Conservation (phyloP, 2,888 invertebrate genomes). For the Liopterus haemorrhoidalis region DNA sequence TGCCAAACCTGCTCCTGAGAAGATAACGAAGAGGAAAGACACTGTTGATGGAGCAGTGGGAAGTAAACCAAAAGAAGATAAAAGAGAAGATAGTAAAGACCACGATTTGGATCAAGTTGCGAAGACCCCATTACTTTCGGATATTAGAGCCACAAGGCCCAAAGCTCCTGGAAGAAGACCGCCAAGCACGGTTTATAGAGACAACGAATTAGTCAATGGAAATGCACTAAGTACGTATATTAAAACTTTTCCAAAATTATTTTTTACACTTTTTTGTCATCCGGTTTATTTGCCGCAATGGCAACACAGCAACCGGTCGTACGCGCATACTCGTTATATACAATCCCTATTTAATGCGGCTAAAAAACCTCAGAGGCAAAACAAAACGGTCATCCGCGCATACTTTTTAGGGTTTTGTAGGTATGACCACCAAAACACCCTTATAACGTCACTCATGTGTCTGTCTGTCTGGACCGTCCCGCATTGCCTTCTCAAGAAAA, state of each 20-base stretch:
- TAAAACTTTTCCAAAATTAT: background rate
- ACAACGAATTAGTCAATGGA: conserved; percentile 39
- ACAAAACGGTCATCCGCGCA: too few relatives aligned
- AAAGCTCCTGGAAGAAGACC: conserved; percentile 61
- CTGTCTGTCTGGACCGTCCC: too few relatives aligned
- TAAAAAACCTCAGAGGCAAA: too few relatives aligned
- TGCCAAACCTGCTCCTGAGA: too few relatives aligned
- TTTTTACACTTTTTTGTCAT: background rate
- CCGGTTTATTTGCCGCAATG: background rate
- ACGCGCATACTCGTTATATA: too few relatives aligned
- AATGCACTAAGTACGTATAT: conserved; percentile 25
- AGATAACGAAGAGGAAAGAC: conserved; percentile 50
- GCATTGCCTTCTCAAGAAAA: too few relatives aligned
- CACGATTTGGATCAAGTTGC: conserved; percentile 62
- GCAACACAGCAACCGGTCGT: conserved; percentile 5
- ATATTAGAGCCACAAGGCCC: conserved; percentile 61
- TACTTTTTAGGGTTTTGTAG: too few relatives aligned
- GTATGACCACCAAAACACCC: too few relatives aligned
- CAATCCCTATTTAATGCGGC: too few relatives aligned
- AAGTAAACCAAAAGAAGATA: conserved; percentile 41
- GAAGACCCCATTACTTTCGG: conserved; percentile 57
- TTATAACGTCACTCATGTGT: too few relatives aligned
- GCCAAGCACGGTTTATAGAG: conserved; percentile 51
- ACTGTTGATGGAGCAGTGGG: conserved; percentile 48
- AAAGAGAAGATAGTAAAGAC: conserved; percentile 37